Base-by-base conservation (phyloP, 1,140 invertebrate species). In the Gonatopus flavifemur region DNA sequence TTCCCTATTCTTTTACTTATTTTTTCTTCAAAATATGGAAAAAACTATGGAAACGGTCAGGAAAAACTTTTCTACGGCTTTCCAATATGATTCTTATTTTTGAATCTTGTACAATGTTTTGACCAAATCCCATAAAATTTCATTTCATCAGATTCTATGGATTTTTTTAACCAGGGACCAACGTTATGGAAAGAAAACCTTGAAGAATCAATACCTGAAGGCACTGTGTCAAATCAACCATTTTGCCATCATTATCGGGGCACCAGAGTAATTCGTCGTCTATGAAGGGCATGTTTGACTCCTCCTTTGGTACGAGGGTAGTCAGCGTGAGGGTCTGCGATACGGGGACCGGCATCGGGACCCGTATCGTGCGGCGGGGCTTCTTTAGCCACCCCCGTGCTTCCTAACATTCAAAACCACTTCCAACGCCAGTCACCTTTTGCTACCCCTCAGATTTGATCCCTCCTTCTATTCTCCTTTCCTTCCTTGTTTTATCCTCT, bases 241-340 rank as follows among this genome's bases (percentile, higher is more conserved):
- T 91, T 79, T 91, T 93, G 72, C 88, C 89, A 78, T 93, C 90
- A 78, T 90, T 91, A 81, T 93, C 89, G 70, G 89, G 88, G 82
- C 90, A 91, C 91, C 91, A 94, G 60, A 93, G 85, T 59, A 90
- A 77, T 70, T 93, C 91, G 83, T 94, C 91, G 81, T 94, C 91
- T 80, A 94, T 93, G 83, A 94, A 94, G 80, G 91, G 91, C 91
- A 94, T 94, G 82, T 67, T 80, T 65, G 70, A 73, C 67, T 76
- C 75, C 69, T 77, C 75, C 66, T 76, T 77, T 66, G 74, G 73
- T 53, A 76, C 72, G 49, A 78, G 70, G 67, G 69, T 76, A 62
- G 71, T 74, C 30, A 76, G 66, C 55, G 75, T 72, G 32, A 70
- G 72, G 49, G 72, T 72, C 55, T 77, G 76, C 46, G 73, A 77